phyloP scores from a whole-genome alignment of 2,113 vertebrate genomes.

The Mandrillus leucophaeus region DNA sequence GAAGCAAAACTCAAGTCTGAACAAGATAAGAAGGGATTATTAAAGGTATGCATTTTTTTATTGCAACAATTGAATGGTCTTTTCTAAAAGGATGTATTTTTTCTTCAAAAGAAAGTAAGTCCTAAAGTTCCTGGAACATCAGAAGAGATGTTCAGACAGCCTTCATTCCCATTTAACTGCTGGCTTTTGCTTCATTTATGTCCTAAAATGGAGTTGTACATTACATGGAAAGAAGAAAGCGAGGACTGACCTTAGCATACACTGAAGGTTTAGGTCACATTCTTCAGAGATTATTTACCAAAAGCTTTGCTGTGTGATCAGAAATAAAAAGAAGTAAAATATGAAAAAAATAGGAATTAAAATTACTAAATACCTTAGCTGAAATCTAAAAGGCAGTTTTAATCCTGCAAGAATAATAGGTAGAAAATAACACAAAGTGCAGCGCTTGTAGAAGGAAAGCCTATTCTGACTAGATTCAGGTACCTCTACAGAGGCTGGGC shows the following conservation, averaged over 20 bases:
- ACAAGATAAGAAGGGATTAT: neutral
- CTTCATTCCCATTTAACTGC: neutral
- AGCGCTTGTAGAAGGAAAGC: neutral
- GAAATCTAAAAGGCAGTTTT: neutral
- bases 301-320: neutral
- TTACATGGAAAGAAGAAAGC: neutral
- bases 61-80: conserved; percentile 3
- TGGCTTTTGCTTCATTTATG: neutral
- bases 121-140: neutral
- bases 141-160: neutral
- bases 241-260: neutral
- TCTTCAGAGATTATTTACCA: neutral
- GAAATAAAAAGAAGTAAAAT: neutral
- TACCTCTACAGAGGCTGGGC: too few relatives aligned
- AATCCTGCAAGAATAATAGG: neutral
- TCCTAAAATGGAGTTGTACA: neutral
- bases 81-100: conserved; percentile 25
- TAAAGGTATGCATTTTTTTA: conserved; percentile 2
- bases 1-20: conserved; percentile 29
- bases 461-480: neutral
- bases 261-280: neutral
- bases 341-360: neutral
- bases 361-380: neutral
- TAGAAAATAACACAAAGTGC: neutral
- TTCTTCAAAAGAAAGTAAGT: neutral